Conservation (phyloP, 2,888 invertebrate species). For the Andricus curvator region DNA sequence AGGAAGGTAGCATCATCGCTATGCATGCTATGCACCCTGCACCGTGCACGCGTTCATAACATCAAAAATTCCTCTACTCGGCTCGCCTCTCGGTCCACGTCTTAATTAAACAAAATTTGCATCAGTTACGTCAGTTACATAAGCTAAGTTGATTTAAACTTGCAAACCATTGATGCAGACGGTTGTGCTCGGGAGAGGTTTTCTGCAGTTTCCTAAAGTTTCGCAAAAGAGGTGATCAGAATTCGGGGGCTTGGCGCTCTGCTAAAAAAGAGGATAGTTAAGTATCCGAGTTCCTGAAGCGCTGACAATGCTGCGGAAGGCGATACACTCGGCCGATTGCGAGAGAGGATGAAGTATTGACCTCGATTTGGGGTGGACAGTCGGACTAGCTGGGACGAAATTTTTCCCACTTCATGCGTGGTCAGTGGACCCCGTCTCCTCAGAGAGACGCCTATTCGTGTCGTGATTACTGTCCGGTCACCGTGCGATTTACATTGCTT, state of each 20-base stretch:
- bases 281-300: conserved; percentile 58
- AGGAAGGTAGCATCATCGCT: conserved; percentile 57
- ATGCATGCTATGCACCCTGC: conserved; percentile 49
- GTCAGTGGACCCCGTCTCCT: conserved; percentile 78
- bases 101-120: conserved; percentile 59
- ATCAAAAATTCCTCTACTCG: conserved; percentile 62
- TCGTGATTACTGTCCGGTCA: conserved; percentile 61
- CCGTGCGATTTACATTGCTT: conserved; percentile 68
- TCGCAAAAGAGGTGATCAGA: not conserved
- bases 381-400: conserved; percentile 49
- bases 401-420: conserved; percentile 62
- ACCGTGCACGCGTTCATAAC: conserved; percentile 55
- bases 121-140: not conserved
- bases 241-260: conserved; percentile 35
- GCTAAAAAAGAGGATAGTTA: conserved; percentile 46
- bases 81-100: conserved; percentile 59
- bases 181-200: no score
- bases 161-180: no score
- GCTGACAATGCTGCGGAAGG: conserved; percentile 77
- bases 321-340: conserved; percentile 76
- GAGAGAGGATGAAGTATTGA: conserved; percentile 54
- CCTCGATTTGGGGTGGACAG: not conserved
- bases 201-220: not conserved
- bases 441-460: conserved; percentile 63
- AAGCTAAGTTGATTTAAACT: no score